phyloP scores from a whole-genome alignment of 2,888 invertebrate species.

The Matsumyia berberina region DNA sequence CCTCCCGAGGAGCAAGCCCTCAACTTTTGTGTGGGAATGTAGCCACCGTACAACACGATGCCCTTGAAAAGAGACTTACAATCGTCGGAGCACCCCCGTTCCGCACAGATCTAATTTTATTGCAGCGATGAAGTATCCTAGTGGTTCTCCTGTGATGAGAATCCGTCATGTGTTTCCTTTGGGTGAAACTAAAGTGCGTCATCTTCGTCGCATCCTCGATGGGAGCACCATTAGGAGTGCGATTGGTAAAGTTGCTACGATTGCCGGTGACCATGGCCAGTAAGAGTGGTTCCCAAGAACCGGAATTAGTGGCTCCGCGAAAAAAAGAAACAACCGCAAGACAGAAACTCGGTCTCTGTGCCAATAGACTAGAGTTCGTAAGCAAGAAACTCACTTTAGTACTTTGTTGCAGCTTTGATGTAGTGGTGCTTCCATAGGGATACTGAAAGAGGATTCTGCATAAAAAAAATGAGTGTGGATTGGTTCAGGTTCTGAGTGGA shows the following conservation, averaged over 20 bases:
- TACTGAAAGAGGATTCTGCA: no score
- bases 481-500: background rate
- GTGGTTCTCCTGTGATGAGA: background rate
- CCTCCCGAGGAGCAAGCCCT: slow-evolving; percentile 11
- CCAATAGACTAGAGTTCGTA: slow-evolving; percentile 50
- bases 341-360: slow-evolving; percentile 65
- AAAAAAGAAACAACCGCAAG: slow-evolving; percentile 47
- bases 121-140: slow-evolving; percentile 28
- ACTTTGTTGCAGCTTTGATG: no score
- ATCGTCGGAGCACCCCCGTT: slow-evolving; percentile 22
- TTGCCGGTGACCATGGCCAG: slow-evolving; percentile 25
- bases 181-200: background rate
- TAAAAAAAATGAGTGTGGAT: background rate
- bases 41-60: slow-evolving; percentile 25
- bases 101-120: slow-evolving; percentile 48
- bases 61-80: slow-evolving; percentile 53
- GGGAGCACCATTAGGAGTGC: background rate
- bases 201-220: background rate
- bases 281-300: slow-evolving; percentile 54
- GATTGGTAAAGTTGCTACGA: background rate
- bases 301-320: slow-evolving; percentile 23
- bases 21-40: slow-evolving; percentile 29
- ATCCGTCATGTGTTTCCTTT: background rate
- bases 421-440: background rate
- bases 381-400: slow-evolving; percentile 3